Evolutionary conservation across 2,888 invertebrate genomes (phyloP), one percentile per base, ranked within the genome.

Genomic region (Sesamia inferens): DNA sequence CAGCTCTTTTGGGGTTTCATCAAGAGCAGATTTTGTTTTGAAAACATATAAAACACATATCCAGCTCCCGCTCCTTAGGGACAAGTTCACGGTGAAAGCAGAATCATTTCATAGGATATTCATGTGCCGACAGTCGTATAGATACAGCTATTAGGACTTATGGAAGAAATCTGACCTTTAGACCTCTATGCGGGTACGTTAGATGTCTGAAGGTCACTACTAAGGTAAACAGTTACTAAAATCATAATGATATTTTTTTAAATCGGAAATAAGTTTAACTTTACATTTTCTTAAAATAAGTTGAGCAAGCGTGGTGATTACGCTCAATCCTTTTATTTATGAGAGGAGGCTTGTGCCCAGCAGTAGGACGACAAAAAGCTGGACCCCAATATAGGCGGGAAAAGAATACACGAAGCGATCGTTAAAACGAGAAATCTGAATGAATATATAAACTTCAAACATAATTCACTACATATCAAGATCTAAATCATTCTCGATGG

Each of bases 61-160:
- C 48, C 59, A 68, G 57, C 16, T 62, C 16, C 14, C 22, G 22
- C 19, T 22, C 66, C 39, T 24, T 14, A 11, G 59, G 68, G 74
- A 68, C 31, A 19, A 14, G 16, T 67, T 66, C 59, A 24, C 24
- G 74, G 58, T 70, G 68, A 85, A 78, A 73, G 54, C 51, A 57
- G 71, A 68, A 79, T 67, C 54, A 62, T 78, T 76, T 72, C 70
- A 67, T 78, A 74, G 71, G 51, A 66, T 70, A 76, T 77, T 76
- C 68, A 73, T 75, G 66, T 44, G 65, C 31, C 42, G 58, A 83
- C n/a, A 63, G n/a, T 70, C 31, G 72, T 44, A 54, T 31, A 24
- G n/a, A 13, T 55, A 51, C 71, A 24, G 22, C 19, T 47, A 7
- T 68, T 44, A 57, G n/a, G 31, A 68, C 42, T 67, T 64, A 72